Evolutionary conservation across 2,113 vertebrate species (phyloP).

Genomic region (Chroicocephalus ridibundus): DNA sequence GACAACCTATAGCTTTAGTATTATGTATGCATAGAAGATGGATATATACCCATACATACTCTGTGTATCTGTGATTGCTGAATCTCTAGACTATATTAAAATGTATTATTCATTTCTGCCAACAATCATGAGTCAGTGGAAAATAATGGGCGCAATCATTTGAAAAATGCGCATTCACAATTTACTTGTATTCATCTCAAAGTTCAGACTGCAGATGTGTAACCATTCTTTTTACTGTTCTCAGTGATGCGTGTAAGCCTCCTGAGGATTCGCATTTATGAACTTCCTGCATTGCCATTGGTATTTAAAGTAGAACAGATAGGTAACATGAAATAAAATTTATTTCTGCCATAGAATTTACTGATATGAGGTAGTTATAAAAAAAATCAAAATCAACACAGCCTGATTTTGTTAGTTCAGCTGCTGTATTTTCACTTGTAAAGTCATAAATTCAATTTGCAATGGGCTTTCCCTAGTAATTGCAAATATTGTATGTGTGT

Average conservation of each 20-base stretch:
- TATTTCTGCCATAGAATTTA: background rate
- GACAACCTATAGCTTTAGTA: background rate
- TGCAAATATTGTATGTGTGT: background rate
- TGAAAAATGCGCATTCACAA: slow-evolving; percentile 32
- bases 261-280: slow-evolving; percentile 27
- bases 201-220: slow-evolving; percentile 19
- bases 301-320: slow-evolving; percentile 4
- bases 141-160: background rate
- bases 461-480: background rate
- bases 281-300: background rate
- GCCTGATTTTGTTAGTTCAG: slow-evolving; percentile 10
- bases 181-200: slow-evolving; percentile 38
- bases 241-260: background rate
- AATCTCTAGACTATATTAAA: slow-evolving; percentile 11
- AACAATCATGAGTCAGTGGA: slow-evolving; percentile 27
- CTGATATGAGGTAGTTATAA: background rate
- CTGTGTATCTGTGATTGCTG: background rate
- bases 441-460: slow-evolving; percentile 39
- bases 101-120: slow-evolving; percentile 31
- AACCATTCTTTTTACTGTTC: slow-evolving; percentile 36
- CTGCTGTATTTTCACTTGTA: slow-evolving; percentile 3
- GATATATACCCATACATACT: background rate
- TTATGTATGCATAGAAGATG: slow-evolving; percentile 19
- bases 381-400: background rate
- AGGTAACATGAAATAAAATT: background rate